Evolutionary conservation across 2,888 invertebrate species (phyloP).

Genomic region (Dastarcus helophoroides): DNA sequence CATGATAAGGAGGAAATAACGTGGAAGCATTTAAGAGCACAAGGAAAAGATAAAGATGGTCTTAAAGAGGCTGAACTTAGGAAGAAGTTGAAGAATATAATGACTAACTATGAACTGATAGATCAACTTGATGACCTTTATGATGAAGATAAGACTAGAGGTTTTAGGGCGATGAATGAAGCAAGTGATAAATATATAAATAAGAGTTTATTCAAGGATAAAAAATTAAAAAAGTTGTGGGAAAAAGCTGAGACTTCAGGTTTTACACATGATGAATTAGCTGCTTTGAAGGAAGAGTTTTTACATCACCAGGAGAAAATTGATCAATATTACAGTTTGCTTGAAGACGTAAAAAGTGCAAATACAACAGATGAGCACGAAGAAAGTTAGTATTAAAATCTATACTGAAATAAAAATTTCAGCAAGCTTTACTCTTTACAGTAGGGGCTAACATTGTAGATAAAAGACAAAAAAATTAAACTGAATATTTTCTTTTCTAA

Average conservation of each 20-base stretch:
- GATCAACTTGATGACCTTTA: conserved; percentile 67
- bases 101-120: conserved; percentile 68
- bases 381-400: conserved; percentile 46
- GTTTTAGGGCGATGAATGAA: conserved; percentile 40
- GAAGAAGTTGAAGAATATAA: conserved; percentile 67
- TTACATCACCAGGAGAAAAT: conserved; percentile 86
- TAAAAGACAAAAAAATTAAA: too few species aligned
- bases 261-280: conserved; percentile 74
- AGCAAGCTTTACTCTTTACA: not conserved
- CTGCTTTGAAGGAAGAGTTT: conserved; percentile 79
- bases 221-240: conserved; percentile 83
- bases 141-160: conserved; percentile 45
- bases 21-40: conserved; percentile 68
- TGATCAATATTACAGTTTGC: conserved; percentile 74
- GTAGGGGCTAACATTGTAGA: too few species aligned
- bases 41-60: conserved; percentile 80
- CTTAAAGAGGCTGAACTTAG: conserved; percentile 69
- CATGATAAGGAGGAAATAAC: conserved; percentile 88
- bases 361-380: conserved; percentile 46
- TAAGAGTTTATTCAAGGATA: conserved; percentile 77
- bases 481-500: too few species aligned
- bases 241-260: conserved; percentile 77
- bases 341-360: conserved; percentile 56
- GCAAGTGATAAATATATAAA: conserved; percentile 51
- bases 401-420: not conserved